Percentiles rank a stretch among this genome's conserved stretches.
phyloP scores from a whole-genome alignment of 2,113 vertebrate genomes.

The Cololabis saira region DNA sequence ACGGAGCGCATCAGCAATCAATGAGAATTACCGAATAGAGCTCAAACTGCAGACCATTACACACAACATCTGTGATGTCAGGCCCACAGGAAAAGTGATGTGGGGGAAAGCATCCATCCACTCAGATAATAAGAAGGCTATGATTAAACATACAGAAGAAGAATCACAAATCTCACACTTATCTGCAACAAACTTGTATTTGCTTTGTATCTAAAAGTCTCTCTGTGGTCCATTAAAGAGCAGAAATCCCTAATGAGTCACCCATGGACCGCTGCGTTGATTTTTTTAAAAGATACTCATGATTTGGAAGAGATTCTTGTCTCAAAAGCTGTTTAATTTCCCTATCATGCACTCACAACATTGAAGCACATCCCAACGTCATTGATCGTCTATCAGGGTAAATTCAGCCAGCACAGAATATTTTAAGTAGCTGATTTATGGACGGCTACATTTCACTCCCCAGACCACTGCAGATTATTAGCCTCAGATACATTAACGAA shows the following conservation, averaged over 20 bases:
- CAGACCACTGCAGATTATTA: conserved; percentile 9
- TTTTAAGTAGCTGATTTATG: conserved; percentile 19
- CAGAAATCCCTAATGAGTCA: no score
- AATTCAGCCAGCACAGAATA: conserved; percentile 20
- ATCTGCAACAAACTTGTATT: no score
- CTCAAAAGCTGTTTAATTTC: no score
- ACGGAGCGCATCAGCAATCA: not conserved
- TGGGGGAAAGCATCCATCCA: not conserved
- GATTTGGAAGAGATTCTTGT: no score
- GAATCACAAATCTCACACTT: not conserved
- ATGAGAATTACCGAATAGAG: not conserved
- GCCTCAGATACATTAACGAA: not conserved
- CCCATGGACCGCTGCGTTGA: no score
- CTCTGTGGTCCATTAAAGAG: no score
- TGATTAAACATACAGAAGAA: not conserved
- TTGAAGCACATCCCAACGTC: not conserved
- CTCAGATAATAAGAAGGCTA: not conserved
- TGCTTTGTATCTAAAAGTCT: no score
- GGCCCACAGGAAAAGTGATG: not conserved
- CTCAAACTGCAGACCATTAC: not conserved
- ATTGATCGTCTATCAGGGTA: not conserved
- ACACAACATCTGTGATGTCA: not conserved
- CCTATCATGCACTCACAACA: no score
- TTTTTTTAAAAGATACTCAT: no score
- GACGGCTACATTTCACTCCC: not conserved